Percentiles rank a stretch among this genome's conserved stretches.
These are phyloP conservation scores for Merodon equestris DNA, from an alignment of 2,888 invertebrate genomes.

Conservation along the genomic window DNA sequence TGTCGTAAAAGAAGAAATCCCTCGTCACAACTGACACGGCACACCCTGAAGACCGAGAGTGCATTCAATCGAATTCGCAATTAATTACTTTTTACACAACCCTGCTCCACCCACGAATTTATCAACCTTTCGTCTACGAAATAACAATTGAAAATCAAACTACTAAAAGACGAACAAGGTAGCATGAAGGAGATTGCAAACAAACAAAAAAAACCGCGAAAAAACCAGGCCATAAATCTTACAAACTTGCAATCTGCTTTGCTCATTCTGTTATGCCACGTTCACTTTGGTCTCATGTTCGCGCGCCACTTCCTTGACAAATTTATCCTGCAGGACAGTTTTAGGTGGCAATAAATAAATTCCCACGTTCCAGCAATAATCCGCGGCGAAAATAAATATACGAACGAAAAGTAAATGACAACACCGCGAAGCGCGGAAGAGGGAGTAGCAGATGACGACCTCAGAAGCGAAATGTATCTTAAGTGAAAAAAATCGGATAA, in stretches of 20 bases:
- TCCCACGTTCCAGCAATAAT: slow-evolving; percentile 63
- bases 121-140: slow-evolving; percentile 21
- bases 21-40: slow-evolving; percentile 4
- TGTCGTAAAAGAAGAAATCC: neutral
- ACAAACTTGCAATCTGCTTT: slow-evolving; percentile 65
- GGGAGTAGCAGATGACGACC: slow-evolving; percentile 9
- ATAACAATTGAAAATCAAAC: slow-evolving; percentile 55
- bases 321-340: slow-evolving; percentile 63
- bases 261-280: slow-evolving; percentile 36
- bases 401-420: slow-evolving; percentile 27
- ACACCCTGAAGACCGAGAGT: neutral
- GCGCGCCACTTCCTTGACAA: slow-evolving; percentile 55
- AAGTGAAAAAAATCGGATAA: slow-evolving; percentile 48
- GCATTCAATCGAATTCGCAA: slow-evolving; percentile 45
- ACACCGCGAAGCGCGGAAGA: neutral
- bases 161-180: slow-evolving; percentile 14
- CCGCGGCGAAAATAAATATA: slow-evolving; percentile 30
- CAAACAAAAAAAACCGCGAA: slow-evolving; percentile 21
- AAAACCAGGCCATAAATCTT: slow-evolving; percentile 54
- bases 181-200: neutral
- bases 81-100: slow-evolving; percentile 22
- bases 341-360: slow-evolving; percentile 62
- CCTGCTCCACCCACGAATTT: slow-evolving; percentile 22
- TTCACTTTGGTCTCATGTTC: slow-evolving; percentile 25
- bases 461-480: too few species aligned